Evolutionary conservation across 2,113 vertebrate species (phyloP), one percentile per base, ranked within the genome.

Genomic region (Oreotrochilus melanogaster): DNA sequence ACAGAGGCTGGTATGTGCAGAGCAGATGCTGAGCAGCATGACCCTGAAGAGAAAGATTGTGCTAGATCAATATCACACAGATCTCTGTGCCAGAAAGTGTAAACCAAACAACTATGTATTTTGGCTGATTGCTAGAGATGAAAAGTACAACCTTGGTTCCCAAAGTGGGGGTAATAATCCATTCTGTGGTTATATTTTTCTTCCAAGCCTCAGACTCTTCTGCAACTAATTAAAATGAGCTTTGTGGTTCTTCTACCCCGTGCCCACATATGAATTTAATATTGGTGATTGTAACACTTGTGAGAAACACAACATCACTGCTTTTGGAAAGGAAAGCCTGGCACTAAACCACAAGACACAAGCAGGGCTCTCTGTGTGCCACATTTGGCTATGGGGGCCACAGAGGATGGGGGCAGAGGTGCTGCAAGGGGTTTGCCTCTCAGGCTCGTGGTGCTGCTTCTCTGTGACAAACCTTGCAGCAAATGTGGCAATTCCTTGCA

Each of bases 371-470:
- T 58, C 54, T 37, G 43, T 2, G 8, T 19, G 24, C 18, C 39
- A 76, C 14, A 9, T 17, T 42, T 6, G 15, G n/a, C 25, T 28
- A 3, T 1, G 1, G 4, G 14, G 17, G 3, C 27, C 3, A 8
- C 0, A 10, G 53, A 37, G 10, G 16, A 3, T 2, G 7, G 54
- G 37, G 8, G 2, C 1, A 5, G 42, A 58, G 43, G 17, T 4
- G 8, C 19, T 54, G 24, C 64, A 60, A 60, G 30, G 45, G 43
- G 11, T 58, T 74, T 53, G 14, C 33, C 18, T 39, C 56, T 81
- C 19, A 17, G 27, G 12, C 10, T 25, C 2, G 3, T 27, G 14
- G 14, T 54, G 15, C 60, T 61, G 18, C 30, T 78, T 67, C 50
- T 48, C 53, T 57, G 18, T 2, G 4, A 21, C 13, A 9, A 53